Conservation (phyloP, 2,888 invertebrate genomes). For the Bugulina stolonifera region DNA sequence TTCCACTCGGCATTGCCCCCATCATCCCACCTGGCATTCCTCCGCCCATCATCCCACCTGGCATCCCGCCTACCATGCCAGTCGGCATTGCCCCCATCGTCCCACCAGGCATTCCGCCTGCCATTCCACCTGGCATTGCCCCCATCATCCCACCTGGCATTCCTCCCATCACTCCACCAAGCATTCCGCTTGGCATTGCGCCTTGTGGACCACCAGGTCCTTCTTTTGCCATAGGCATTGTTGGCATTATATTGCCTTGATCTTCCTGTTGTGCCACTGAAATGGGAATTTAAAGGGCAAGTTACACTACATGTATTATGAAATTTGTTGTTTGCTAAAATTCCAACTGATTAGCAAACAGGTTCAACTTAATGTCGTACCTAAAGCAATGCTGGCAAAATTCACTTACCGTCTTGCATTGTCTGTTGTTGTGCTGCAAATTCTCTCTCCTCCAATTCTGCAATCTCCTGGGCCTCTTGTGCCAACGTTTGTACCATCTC, state of each 20-base stretch:
- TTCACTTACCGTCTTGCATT: not conserved
- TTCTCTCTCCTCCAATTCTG: not conserved
- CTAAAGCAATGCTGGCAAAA: too few relatives aligned
- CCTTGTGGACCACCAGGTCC: not conserved
- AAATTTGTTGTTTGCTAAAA: too few relatives aligned
- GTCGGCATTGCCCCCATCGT: not conserved
- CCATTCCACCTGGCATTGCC: not conserved
- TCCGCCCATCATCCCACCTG: not conserved
- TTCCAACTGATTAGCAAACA: too few relatives aligned
- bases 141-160: not conserved
- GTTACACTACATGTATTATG: too few relatives aligned
- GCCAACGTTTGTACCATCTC: not conserved
- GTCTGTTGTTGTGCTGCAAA: not conserved
- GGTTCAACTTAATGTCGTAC: too few relatives aligned
- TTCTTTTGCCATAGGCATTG: too few relatives aligned
- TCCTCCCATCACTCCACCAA: not conserved
- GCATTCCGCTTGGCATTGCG: not conserved
- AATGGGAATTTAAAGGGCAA: too few relatives aligned
- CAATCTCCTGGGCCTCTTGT: not conserved
- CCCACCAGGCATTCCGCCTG: not conserved
- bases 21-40: not conserved
- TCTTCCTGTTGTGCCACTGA: too few relatives aligned
- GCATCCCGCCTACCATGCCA: not conserved
- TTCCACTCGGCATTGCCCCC: not conserved
- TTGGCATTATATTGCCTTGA: too few relatives aligned